A percentile compares a stretch with the other conserved stretches of the same genome.
Conservation (phyloP, 2,113 vertebrate species). For the Urocitellus parryii region DNA sequence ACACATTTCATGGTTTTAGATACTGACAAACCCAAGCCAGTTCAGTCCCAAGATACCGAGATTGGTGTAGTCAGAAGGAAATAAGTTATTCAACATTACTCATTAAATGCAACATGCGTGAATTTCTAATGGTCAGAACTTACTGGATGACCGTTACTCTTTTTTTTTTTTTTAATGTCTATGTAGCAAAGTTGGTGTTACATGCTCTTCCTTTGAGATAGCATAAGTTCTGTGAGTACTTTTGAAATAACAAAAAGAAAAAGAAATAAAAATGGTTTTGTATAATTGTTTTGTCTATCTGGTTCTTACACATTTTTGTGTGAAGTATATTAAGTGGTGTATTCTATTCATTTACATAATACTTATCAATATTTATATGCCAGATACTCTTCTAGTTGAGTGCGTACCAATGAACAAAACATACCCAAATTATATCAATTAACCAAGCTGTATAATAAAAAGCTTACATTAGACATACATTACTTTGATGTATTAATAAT, state of each 20-base stretch:
- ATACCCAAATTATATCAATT: not conserved
- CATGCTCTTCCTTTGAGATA: not conserved
- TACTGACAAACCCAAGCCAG: slow-evolving; percentile 46
- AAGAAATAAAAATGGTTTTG: not conserved
- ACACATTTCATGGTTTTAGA: slow-evolving; percentile 69
- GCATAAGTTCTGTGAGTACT: not conserved
- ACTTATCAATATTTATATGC: not conserved
- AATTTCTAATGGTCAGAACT: not conserved
- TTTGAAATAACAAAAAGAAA: not conserved
- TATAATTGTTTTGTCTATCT: not conserved
- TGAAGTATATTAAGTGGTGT: not conserved
- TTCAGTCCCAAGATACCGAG: not conserved
- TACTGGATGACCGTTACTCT: not conserved
- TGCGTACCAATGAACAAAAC: not conserved
- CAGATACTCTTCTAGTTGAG: not conserved
- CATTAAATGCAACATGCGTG: not conserved
- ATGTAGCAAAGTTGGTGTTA: not conserved
- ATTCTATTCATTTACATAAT: slow-evolving; percentile 32
- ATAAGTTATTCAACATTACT: slow-evolving; percentile 2
- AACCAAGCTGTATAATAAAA: not conserved
- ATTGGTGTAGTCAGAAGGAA: not conserved
- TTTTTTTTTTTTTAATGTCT: not conserved
- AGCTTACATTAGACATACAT: not conserved
- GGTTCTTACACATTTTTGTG: slow-evolving; percentile 31
- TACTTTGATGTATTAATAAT: not conserved